phyloP scores from a whole-genome alignment of 2,888 invertebrate genomes.

The Rotaria sp. region DNA sequence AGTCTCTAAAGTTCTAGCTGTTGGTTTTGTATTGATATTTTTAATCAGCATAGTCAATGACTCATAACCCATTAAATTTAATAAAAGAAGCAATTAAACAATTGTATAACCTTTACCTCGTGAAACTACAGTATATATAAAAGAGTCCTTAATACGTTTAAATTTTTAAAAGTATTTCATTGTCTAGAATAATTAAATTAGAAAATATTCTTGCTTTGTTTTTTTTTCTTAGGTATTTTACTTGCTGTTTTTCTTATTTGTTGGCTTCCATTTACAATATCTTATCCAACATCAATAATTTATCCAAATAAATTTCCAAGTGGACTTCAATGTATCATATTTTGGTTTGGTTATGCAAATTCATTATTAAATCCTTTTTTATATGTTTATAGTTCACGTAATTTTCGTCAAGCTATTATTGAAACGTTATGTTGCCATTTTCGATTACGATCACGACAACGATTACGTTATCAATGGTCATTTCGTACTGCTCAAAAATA shows the following conservation, averaged over 20 bases:
- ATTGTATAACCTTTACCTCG: too few relatives aligned
- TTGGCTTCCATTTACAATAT: slow-evolving; percentile 38
- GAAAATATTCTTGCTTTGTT: not conserved
- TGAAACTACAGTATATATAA: too few relatives aligned
- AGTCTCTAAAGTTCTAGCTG: too few relatives aligned
- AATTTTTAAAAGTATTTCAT: not conserved
- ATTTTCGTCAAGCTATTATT: slow-evolving; percentile 22
- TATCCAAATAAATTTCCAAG: slow-evolving; percentile 31
- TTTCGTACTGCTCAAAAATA: not conserved
- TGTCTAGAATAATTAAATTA: not conserved
- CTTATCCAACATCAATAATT: slow-evolving; percentile 36
- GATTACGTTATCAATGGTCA: slow-evolving; percentile 3
- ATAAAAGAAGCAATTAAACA: too few relatives aligned
- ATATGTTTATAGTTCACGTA: slow-evolving; percentile 34
- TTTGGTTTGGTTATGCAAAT: slow-evolving; percentile 39
- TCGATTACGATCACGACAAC: not conserved
- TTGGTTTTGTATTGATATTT: too few relatives aligned
- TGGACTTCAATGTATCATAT: not conserved
- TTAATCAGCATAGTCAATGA: too few relatives aligned
- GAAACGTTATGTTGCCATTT: not conserved
- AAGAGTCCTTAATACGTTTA: not conserved
- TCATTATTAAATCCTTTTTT: slow-evolving; percentile 38
- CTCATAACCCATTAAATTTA: too few relatives aligned
- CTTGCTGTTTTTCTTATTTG: slow-evolving; percentile 37
- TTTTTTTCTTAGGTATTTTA: slow-evolving; percentile 1